Percentiles rank a stretch among this genome's conserved stretches.
phyloP scores from a whole-genome alignment of 2,113 vertebrate genomes.

The Carassius carassius region DNA sequence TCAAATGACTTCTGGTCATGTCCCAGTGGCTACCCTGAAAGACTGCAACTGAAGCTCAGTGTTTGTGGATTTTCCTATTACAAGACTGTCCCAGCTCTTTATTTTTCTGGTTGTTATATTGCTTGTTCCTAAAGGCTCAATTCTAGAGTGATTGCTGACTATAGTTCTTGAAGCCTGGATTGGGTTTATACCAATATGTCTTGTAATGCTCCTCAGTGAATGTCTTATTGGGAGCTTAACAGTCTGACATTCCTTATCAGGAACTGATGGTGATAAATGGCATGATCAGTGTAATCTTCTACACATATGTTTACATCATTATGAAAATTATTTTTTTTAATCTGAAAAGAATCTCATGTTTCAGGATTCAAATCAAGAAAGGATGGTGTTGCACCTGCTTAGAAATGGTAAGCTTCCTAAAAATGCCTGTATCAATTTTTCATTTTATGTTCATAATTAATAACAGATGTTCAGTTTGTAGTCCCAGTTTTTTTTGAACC shows the following conservation, averaged over 20 bases:
- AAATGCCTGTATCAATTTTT: neutral
- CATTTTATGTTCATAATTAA: neutral
- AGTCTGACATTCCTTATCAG: constrained; percentile 35
- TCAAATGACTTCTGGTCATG: neutral
- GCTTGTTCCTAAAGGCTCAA: constrained; percentile 51
- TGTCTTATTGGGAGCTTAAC: neutral
- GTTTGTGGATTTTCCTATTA: constrained; percentile 56
- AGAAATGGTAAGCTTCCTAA: neutral
- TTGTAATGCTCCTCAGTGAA: constrained; percentile 37
- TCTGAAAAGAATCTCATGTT: neutral
- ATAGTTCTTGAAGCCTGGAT: constrained; percentile 39
- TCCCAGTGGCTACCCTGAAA: constrained; percentile 18
- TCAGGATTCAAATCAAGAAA: neutral
- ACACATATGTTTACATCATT: neutral
- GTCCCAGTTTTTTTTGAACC: too few species aligned
- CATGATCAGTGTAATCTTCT: neutral
- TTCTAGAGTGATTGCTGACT: constrained; percentile 46
- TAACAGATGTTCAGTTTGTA: neutral
- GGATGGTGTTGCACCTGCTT: neutral
- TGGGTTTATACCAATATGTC: constrained; percentile 40
- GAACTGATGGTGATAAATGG: constrained; percentile 5
- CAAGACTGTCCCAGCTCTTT: constrained; percentile 53
- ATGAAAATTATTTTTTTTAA: neutral
- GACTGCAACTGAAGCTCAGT: constrained; percentile 28
- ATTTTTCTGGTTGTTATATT: constrained; percentile 60